A percentile compares a stretch with the other conserved stretches of the same genome.
Evolutionary conservation across 1,140 invertebrate species (phyloP).

Genomic region (Ceratitis capitata): DNA sequence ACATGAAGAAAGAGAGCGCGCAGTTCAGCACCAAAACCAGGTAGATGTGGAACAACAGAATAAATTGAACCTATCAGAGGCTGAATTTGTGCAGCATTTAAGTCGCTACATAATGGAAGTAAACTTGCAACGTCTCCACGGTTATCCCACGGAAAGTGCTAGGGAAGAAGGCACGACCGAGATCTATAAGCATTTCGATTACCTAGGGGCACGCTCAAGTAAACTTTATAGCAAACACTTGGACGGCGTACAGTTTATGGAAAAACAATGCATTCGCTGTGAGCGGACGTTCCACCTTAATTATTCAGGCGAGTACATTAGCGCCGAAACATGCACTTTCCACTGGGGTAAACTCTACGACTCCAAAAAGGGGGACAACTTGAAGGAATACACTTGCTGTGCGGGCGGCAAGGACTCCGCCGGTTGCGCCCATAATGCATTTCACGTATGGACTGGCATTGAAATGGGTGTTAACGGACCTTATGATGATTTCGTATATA

Average conservation of each 20-base stretch:
- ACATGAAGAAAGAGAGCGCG: too few relatives aligned
- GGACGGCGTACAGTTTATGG: background rate
- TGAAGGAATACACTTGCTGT: background rate
- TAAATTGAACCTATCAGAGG: slow-evolving; percentile 64
- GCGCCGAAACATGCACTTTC: background rate
- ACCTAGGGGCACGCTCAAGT: background rate
- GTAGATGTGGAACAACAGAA: too few relatives aligned
- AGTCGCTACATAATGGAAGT: slow-evolving; percentile 44
- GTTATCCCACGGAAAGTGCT: background rate
- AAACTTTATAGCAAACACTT: background rate
- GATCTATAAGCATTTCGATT: background rate
- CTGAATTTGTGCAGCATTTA: slow-evolving; percentile 66
- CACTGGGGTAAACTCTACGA: background rate
- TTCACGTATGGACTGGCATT: background rate
- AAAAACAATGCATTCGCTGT: background rate
- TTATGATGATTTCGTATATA: background rate
- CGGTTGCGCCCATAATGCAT: background rate
- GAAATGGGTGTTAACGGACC: background rate
- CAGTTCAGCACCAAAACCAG: too few relatives aligned
- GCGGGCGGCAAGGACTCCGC: background rate
- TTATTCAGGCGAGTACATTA: background rate
- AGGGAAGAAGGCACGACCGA: background rate
- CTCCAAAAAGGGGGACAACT: slow-evolving; percentile 42
- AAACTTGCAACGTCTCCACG: background rate
- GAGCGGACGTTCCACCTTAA: background rate